phyloP scores from a whole-genome alignment of 1,140 invertebrate genomes.

The Gonatopus flavifemur region DNA sequence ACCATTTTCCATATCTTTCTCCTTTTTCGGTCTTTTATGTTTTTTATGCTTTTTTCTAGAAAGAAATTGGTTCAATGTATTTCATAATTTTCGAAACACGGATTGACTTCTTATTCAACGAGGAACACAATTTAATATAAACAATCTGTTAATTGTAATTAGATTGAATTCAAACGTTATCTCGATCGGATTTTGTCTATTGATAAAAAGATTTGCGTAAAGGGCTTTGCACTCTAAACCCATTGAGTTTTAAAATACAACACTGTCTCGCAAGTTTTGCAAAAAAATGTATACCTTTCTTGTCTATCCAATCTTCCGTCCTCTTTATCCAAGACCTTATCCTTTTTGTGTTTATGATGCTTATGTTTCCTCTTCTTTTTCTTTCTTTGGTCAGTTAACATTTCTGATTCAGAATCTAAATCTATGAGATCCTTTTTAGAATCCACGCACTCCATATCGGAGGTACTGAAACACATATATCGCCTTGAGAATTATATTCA shows the following conservation, averaged over 20 bases:
- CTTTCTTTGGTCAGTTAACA: conserved; percentile 47
- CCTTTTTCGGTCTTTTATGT: conserved; percentile 53
- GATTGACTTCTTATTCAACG: too few relatives aligned
- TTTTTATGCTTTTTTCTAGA: conserved; percentile 59
- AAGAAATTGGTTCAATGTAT: too few relatives aligned
- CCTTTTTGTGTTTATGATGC: conserved; percentile 62
- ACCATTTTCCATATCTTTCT: conserved; percentile 52
- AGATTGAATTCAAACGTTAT: too few relatives aligned
- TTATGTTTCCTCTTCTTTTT: conserved; percentile 63
- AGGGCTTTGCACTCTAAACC: too few relatives aligned
- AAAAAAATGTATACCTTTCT: conserved; percentile 48
- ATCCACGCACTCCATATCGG: conserved; percentile 48
- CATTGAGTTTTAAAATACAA: too few relatives aligned
- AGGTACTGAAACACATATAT: conserved; percentile 34
- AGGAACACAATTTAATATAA: too few relatives aligned
- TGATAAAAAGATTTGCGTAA: too few relatives aligned
- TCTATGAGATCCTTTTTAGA: conserved; percentile 38
- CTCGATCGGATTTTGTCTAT: too few relatives aligned
- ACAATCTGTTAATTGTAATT: too few relatives aligned
- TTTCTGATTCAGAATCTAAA: conserved; percentile 43
- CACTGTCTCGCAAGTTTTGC: too few relatives aligned
- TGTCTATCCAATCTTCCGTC: conserved; percentile 44
- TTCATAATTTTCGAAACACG: too few relatives aligned
- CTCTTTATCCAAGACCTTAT: conserved; percentile 50
- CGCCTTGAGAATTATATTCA: too few relatives aligned